phyloP scores from a whole-genome alignment of 2,888 invertebrate species.

The Isotomurus palustris region DNA sequence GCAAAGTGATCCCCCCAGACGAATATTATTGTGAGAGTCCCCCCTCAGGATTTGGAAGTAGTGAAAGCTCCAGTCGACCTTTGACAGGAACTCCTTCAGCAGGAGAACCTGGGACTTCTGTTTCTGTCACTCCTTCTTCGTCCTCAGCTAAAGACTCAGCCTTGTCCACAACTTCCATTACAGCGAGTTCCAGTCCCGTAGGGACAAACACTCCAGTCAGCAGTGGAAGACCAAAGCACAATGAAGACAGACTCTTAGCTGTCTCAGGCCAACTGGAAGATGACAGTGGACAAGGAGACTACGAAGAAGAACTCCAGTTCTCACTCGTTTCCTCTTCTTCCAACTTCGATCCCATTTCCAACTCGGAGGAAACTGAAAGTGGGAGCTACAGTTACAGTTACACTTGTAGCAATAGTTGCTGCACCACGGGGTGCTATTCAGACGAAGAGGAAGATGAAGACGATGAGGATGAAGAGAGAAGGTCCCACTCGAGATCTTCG shows the following conservation, averaged over 20 bases:
- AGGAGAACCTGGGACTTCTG: slow-evolving; percentile 1
- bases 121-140: slow-evolving; percentile 6
- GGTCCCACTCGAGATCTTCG: not conserved
- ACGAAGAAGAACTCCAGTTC: slow-evolving; percentile 32
- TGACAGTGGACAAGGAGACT: slow-evolving; percentile 36
- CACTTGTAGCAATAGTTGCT: slow-evolving; percentile 29
- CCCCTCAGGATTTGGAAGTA: not conserved
- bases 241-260: too few species aligned
- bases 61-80: slow-evolving; percentile 1
- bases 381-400: slow-evolving; percentile 29
- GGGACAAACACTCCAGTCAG: too few species aligned
- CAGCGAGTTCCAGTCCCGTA: too few species aligned
- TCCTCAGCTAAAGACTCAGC: not conserved
- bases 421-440: slow-evolving; percentile 22
- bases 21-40: slow-evolving; percentile 23
- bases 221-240: too few species aligned
- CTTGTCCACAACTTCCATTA: too few species aligned
- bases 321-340: slow-evolving; percentile 31
- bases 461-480: too few species aligned
- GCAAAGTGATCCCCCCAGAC: slow-evolving; percentile 23
- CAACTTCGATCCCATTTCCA: slow-evolving; percentile 25
- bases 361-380: slow-evolving; percentile 23
- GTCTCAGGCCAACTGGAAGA: too few species aligned
- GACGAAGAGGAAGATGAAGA: slow-evolving; percentile 14
- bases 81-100: slow-evolving; percentile 8